Conservation (phyloP, 2,888 invertebrate genomes). For the Cryptus viduatorius region DNA sequence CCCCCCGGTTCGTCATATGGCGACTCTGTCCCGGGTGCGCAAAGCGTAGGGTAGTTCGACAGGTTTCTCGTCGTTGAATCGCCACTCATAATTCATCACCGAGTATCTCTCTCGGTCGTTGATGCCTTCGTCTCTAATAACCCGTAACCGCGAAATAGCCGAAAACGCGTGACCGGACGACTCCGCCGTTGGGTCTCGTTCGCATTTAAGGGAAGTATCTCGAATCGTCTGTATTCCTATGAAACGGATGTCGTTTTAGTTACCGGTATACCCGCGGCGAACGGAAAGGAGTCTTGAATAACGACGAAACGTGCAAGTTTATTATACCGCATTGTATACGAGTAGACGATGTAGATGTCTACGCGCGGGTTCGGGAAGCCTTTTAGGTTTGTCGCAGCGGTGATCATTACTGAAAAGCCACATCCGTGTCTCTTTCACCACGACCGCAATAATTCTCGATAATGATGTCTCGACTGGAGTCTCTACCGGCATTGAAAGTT, state of each 20-base stretch:
- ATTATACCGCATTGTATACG: not conserved
- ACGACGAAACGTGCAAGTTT: conserved; percentile 32
- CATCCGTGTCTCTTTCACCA: conserved; percentile 36
- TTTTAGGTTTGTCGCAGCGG: conserved; percentile 3
- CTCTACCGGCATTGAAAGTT: not conserved
- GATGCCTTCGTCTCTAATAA: conserved; percentile 62
- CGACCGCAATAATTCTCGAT: conserved; percentile 45
- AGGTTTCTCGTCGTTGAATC: conserved; percentile 40
- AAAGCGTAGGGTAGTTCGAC: conserved; percentile 1
- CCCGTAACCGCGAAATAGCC: conserved; percentile 65
- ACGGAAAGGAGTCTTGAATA: conserved; percentile 24
- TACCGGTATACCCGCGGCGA: not conserved
- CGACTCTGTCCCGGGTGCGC: conserved; percentile 30
- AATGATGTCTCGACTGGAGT: conserved; percentile 50
- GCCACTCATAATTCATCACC: conserved; percentile 57
- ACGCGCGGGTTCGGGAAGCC: not conserved
- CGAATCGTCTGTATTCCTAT: conserved; percentile 24
- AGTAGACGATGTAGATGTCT: not conserved
- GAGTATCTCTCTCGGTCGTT: conserved; percentile 22
- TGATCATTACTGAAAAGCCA: conserved; percentile 32
- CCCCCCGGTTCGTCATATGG: conserved; percentile 58
- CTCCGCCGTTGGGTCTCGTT: conserved; percentile 45
- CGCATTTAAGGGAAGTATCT: conserved; percentile 13
- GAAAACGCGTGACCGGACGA: conserved; percentile 60
- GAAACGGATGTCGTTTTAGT: conserved; percentile 43